phyloP scores from a whole-genome alignment of 2,888 invertebrate species.

The Synanthedon myopaeformis region DNA sequence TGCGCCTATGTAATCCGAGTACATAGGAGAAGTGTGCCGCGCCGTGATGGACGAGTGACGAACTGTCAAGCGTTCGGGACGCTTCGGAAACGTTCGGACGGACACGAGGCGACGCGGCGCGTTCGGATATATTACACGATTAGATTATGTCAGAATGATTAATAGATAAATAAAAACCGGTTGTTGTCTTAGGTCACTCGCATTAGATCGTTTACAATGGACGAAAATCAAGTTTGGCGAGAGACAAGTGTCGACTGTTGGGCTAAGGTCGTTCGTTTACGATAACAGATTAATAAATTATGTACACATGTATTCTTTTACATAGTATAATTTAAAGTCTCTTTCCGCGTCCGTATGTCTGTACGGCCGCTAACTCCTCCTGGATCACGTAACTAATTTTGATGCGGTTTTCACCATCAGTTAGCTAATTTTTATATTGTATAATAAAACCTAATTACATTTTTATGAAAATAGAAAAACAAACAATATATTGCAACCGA shows the following conservation, averaged over 20 bases:
- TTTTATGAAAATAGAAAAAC: too few species aligned
- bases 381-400: too few species aligned
- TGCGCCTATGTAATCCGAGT: conserved; percentile 49
- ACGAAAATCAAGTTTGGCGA: conserved; percentile 22
- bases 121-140: conserved; percentile 34
- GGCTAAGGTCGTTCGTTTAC: conserved; percentile 8
- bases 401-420: too few species aligned
- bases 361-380: too few species aligned
- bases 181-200: conserved; percentile 50
- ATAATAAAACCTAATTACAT: too few species aligned
- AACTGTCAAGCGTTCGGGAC: conserved; percentile 54
- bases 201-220: conserved; percentile 23
- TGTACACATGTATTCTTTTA: background rate
- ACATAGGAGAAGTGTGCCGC: conserved; percentile 56
- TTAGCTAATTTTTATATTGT: too few species aligned
- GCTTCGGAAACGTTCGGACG: conserved; percentile 32
- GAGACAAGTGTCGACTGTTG: conserved; percentile 26
- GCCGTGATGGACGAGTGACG: conserved; percentile 59
- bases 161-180: conserved; percentile 38
- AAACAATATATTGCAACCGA: too few species aligned
- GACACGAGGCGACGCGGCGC: conserved; percentile 14
- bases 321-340: too few species aligned
- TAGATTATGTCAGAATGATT: conserved; percentile 53
- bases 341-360: too few species aligned
- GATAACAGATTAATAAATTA: conserved; percentile 8